A percentile compares a stretch with the other conserved stretches of the same genome.
phyloP scores from a whole-genome alignment of 92 coral and sea anemone genomes.

The Hydrozoanthus gracilis region DNA sequence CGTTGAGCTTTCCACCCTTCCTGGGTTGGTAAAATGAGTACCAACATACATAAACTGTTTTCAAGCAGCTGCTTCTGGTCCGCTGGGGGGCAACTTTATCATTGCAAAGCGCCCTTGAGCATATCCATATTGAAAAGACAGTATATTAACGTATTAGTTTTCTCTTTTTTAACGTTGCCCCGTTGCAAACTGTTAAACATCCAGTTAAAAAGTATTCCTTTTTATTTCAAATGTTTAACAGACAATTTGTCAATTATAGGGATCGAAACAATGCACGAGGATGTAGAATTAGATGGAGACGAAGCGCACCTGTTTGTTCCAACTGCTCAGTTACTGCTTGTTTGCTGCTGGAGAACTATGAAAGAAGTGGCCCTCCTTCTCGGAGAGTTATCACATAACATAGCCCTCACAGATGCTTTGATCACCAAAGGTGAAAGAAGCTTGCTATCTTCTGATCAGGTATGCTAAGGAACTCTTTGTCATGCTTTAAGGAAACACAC shows the following conservation, averaged over 20 bases:
- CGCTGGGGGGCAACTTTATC: too few relatives aligned
- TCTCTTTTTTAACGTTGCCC: too few relatives aligned
- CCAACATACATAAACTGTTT: too few relatives aligned
- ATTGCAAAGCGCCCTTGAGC: too few relatives aligned
- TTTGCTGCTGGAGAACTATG: constrained; percentile 99
- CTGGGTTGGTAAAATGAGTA: too few relatives aligned
- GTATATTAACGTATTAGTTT: too few relatives aligned
- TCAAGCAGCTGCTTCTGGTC: too few relatives aligned
- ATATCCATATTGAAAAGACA: too few relatives aligned
- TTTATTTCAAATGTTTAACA: not conserved
- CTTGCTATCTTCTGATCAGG: constrained; percentile 70
- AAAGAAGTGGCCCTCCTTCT: constrained; percentile 94
- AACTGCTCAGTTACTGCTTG: constrained; percentile 82
- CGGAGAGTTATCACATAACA: constrained; percentile 81
- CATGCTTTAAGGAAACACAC: not conserved
- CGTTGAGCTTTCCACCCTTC: too few relatives aligned
- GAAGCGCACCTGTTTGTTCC: constrained; percentile 66
- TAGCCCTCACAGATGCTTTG: constrained; percentile 62
- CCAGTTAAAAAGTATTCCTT: constrained; percentile 38
- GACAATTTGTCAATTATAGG: not conserved
- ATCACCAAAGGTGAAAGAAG: constrained; percentile 32
- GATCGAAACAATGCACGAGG: constrained; percentile 14
- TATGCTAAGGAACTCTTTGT: not conserved
- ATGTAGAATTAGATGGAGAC: constrained; percentile 26
- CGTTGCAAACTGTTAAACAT: too few relatives aligned